Evolutionary conservation across 2,888 invertebrate species (phyloP), one percentile per base, ranked within the genome.

Genomic region (Eueremaeus valkanovi): DNA sequence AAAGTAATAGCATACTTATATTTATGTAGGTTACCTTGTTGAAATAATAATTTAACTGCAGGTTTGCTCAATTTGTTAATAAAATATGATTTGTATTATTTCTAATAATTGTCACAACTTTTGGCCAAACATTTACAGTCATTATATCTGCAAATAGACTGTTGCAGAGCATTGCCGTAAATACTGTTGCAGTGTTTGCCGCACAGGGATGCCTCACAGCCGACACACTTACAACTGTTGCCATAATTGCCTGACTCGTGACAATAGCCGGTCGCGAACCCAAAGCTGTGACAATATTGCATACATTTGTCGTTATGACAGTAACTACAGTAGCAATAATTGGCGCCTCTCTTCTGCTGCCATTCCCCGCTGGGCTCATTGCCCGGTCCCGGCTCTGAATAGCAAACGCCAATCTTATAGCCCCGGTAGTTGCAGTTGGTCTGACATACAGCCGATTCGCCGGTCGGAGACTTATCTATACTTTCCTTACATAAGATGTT

Each of bases 291-390:
- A 29, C 58, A 58, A 24, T 24, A 58, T 58, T 58, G 58, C 58
- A 58, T 58, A 58, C 58, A 58, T 58, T 58, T 58, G 8, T 58
- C 58, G 27, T 58, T 58, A 58, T 58, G 58, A 24, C 58, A 58
- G 8, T 3, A 11, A 58, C 58, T 58, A 18, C 58, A 58, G 29
- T 58, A 58, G 27, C 58, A 58, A 58, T 58, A 58, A 24, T 24
- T 21, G 5, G 58, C 8, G 21, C 58, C 58, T 58, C 58, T 24
- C 5, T 9, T 27, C 29, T 58, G 58, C 58, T 24, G 8, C 58
- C 58, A 58, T 58, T 58, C 58, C 6, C 58, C 58, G 9, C 27
- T 27, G 8, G 58, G 58, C 58, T 58, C 27, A 58, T 18, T 24
- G 24, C 58, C 58, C 8, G 58, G 58, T 13, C 58, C 58, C 8